Base-by-base conservation (phyloP, 2,113 vertebrate genomes). In the Sander lucioperca region DNA sequence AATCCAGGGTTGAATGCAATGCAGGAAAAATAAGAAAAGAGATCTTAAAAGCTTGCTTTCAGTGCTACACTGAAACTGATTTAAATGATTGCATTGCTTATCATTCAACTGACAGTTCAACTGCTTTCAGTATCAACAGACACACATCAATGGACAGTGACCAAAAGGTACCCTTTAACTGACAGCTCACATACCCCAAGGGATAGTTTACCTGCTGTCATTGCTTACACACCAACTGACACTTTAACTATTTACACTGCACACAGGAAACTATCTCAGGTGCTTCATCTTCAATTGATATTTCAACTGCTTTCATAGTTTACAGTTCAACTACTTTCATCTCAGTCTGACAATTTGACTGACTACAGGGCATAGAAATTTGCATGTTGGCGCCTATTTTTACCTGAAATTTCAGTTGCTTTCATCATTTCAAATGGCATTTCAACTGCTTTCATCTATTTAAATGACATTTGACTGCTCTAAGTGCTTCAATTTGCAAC, bases 1-100 rank as follows among this genome's bases (percentile, higher is more conserved):
- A 33, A 71, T 79, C 69, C 65, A 30, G 50, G 72, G 77, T 66
- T 47, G 65, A 74, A 77, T 30, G 67, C 45, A 71, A 54, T 62
- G 57, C 65, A 63, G 23, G 18, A 12, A 13, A 25, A 43, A 87
- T 43, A 64, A 47, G 23, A 58, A 72, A n/a, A 27, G 16, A 59
- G 45, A 61, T 21, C 19, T 80, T 30, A 33, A 58, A 68, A 68
- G 39, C 39, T 43, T 10, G 39, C 39, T 43, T 43, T 43, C 9
- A 43, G 39, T 43, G 39, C 39, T 10, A 43, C 39, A 11, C 39
- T 2, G 39, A 43, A 43, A 43, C 39, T 11, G 39, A 43, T 11
- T 43, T 43, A 43, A 43, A 43, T 43, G 10, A 11, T 43, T 43
- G 39, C 10, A 43, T 43, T 43, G 39, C 39, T 43, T 10, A 11